phyloP scores from a whole-genome alignment of 2,797 vertebrate genomes.

The Lepilemur ruficaudatus region DNA sequence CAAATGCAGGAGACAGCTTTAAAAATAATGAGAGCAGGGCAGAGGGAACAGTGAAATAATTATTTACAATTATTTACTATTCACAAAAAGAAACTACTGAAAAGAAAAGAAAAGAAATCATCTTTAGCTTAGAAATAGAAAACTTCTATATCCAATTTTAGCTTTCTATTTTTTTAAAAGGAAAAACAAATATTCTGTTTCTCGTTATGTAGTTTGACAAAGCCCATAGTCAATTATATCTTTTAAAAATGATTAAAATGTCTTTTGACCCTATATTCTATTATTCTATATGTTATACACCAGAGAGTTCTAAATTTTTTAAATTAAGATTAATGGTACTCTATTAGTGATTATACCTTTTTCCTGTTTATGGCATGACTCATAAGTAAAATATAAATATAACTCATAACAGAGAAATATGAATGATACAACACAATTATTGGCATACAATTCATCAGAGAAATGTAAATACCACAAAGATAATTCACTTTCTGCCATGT shows the following conservation, averaged over 20 bases:
- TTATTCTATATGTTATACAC: background rate
- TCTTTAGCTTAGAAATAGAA: background rate
- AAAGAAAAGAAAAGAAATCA: background rate
- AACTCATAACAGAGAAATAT: constrained; percentile 47
- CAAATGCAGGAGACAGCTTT: background rate
- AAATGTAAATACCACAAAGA: background rate
- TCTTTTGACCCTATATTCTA: background rate
- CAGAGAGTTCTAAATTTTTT: background rate
- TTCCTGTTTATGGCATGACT: constrained; percentile 8
- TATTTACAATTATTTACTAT: background rate
- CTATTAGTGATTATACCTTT: constrained; percentile 31
- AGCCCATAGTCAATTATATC: background rate
- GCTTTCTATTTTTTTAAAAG: background rate
- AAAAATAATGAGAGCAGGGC: background rate
- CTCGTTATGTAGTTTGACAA: constrained; percentile 17
- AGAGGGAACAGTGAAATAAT: background rate
- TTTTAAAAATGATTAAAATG: background rate
- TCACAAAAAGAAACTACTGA: background rate
- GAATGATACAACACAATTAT: constrained; percentile 39
- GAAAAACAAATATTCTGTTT: constrained; percentile 22
- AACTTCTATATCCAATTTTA: background rate
- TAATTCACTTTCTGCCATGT: background rate
- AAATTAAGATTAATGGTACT: constrained; percentile 26
- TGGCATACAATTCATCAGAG: constrained; percentile 17
- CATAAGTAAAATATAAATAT: constrained; percentile 37